Evolutionary conservation across 2,888 invertebrate genomes (phyloP), one percentile per base, ranked within the genome.

Genomic region (Matsumyia berberina): DNA sequence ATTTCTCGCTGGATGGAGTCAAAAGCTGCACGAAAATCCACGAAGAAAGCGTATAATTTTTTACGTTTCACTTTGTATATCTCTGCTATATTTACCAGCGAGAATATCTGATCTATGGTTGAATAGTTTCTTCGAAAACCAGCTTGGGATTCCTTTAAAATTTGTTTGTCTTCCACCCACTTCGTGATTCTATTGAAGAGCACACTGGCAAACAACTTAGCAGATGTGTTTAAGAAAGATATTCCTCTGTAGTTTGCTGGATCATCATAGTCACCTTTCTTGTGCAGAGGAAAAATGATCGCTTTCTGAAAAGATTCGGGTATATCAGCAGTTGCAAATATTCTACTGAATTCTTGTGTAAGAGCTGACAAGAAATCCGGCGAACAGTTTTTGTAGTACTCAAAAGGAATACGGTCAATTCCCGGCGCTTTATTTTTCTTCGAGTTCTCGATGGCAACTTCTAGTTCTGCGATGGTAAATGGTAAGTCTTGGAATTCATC

Each of bases 201-300:
- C 55, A 31, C 4, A 33, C 33, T 55, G 15, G 55, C 42, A 49
- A 49, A 64, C 37, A 19, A 64, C 37, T 64, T 49, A 33, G 17
- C 17, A 11, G 64, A 64, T 19, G 64, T 51, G 39, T 53, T 66
- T 39, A 37, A 12, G 15, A 67, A 53, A 24, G 53, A 17, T 39
- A 53, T 39, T 51, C 12, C 66, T 12, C 51, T 31, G 31, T 62
- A 62, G 17, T 62, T 62, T 44, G 17, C 37, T 37, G 58, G 58
- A 2, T 58, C 58, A 3, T 58, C 42, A 4, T 60, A 42, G n/a
- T 33, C 15, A 12, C 39, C 44, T 29, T 60, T 44, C 17, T 60
- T 44, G 42, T 60, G 29, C 0, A 42, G 9, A 7, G 39, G 29
- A 39, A 12, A 39, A 6, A 57, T 57, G 0, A 37, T 17, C 19